Evolutionary conservation across 2,888 invertebrate genomes (phyloP).

Genomic region (Choristoneura rosaceana): DNA sequence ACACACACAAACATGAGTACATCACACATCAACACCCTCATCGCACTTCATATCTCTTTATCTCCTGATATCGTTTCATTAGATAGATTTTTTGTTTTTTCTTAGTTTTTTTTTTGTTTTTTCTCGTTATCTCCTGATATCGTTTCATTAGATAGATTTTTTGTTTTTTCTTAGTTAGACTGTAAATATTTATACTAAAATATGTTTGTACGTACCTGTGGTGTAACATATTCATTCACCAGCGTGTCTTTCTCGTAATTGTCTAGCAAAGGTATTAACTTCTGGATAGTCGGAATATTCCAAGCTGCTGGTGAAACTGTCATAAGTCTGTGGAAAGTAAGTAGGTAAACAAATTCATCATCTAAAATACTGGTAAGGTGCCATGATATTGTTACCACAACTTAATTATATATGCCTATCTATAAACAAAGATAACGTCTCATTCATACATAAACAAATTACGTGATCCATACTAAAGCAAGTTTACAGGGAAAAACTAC

Average conservation of each 20-base stretch:
- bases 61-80: too few relatives aligned
- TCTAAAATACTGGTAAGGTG: conserved; percentile 6
- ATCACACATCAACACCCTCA: too few relatives aligned
- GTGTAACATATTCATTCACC: conserved; percentile 91
- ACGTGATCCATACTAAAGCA: background rate
- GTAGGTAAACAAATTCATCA: conserved; percentile 43
- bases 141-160: too few relatives aligned
- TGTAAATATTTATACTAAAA: conserved; percentile 9
- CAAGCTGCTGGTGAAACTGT: conserved; percentile 86
- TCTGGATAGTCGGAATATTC: conserved; percentile 90
- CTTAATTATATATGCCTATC: conserved; percentile 10
- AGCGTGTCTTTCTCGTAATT: conserved; percentile 93
- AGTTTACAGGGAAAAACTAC: background rate
- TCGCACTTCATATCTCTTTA: too few relatives aligned
- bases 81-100: too few relatives aligned
- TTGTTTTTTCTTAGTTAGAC: too few relatives aligned
- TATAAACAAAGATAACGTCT: conserved; percentile 1
- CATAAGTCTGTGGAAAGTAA: conserved; percentile 86
- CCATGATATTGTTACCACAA: background rate
- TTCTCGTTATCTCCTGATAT: too few relatives aligned
- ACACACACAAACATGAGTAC: too few relatives aligned
- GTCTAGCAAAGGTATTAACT: conserved; percentile 90
- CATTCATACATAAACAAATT: background rate
- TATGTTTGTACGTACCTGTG: conserved; percentile 70
- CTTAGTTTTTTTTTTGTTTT: too few relatives aligned